Conservation (phyloP, 2,113 vertebrate genomes). For the Cynocephalus volans region DNA sequence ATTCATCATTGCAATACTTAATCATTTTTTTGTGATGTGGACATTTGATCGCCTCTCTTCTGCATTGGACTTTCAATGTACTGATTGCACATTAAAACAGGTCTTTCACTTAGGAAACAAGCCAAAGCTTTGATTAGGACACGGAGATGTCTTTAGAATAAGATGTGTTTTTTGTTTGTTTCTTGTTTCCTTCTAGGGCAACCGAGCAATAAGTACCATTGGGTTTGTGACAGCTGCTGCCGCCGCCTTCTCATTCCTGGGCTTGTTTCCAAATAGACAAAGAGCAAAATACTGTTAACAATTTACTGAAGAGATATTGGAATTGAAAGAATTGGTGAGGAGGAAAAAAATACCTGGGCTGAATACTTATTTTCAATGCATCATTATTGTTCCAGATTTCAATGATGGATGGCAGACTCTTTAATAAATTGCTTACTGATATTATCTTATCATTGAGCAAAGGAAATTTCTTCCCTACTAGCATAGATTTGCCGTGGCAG, state of each 20-base stretch:
- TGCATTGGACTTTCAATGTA: background rate
- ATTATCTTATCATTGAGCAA: constrained; percentile 67
- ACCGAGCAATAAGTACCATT: constrained; percentile 91
- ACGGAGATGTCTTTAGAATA: constrained; percentile 35
- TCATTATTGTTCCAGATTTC: constrained; percentile 57
- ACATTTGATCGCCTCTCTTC: background rate
- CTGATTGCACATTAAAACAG: background rate
- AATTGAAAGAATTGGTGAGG: constrained; percentile 54
- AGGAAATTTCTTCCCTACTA: background rate
- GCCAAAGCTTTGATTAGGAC: background rate
- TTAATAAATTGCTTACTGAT: constrained; percentile 81
- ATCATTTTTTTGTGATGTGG: no score
- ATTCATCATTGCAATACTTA: no score
- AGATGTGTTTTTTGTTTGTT: constrained; percentile 27
- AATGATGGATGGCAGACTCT: constrained; percentile 60
- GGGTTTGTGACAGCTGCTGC: constrained; percentile 92
- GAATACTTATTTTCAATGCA: constrained; percentile 76
- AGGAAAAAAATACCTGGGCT: background rate
- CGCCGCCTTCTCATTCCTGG: constrained; percentile 92
- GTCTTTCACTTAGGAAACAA: constrained; percentile 30
- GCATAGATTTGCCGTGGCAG: constrained; percentile 18
- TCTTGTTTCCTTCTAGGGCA: constrained; percentile 89
- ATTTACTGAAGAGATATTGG: background rate
- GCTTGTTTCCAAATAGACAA: constrained; percentile 91
- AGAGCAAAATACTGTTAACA: constrained; percentile 90